Evolutionary conservation across 2,113 vertebrate genomes (phyloP).

Genomic region (Catharus bicknelli): DNA sequence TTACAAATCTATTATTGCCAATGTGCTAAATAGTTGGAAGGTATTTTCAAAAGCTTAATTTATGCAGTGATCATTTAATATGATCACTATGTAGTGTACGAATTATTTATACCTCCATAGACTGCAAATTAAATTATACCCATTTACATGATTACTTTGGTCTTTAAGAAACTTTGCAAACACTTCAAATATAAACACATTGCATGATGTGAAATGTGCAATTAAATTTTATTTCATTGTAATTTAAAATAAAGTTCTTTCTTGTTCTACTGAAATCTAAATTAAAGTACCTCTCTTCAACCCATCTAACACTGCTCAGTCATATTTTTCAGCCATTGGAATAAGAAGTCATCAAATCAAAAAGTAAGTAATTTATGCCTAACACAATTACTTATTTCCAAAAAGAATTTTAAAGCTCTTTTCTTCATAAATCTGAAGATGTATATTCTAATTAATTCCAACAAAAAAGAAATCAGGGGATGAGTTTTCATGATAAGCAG

Average conservation of each 20-base stretch:
- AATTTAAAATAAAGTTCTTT: slow-evolving; percentile 25
- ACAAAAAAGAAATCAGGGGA: not conserved
- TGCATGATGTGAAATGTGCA: not conserved
- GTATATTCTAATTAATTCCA: not conserved
- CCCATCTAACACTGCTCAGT: not conserved
- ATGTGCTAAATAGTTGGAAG: not conserved
- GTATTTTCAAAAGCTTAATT: slow-evolving; percentile 7
- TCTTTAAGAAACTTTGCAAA: slow-evolving; percentile 43
- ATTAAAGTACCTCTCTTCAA: not conserved
- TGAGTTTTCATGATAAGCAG: not conserved
- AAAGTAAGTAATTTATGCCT: not conserved
- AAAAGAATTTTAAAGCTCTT: not conserved
- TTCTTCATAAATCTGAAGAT: not conserved
- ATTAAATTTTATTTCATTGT: slow-evolving; percentile 21
- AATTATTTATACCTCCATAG: slow-evolving; percentile 27
- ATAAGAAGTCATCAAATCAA: not conserved
- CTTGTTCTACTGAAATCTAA: not conserved
- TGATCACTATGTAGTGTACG: not conserved
- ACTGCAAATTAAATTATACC: slow-evolving; percentile 44
- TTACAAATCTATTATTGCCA: not conserved
- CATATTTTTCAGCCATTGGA: not conserved
- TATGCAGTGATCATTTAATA: not conserved
- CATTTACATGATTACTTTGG: slow-evolving; percentile 34
- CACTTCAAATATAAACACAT: slow-evolving; percentile 35
- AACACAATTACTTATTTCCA: not conserved